Evolutionary conservation across 2,888 invertebrate species (phyloP).

Genomic region (Antheraea assamensis): DNA sequence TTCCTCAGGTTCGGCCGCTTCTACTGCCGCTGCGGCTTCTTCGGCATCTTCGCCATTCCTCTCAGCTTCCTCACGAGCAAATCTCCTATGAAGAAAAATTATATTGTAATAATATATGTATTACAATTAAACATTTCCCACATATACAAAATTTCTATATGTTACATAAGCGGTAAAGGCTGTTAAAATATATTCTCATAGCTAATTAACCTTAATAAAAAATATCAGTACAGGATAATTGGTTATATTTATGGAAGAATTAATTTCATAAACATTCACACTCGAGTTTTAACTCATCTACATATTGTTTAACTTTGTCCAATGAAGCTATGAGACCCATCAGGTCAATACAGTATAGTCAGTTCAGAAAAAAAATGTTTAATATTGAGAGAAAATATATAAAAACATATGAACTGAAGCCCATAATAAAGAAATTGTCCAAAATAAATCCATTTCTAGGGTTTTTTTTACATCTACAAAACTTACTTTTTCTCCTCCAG

Average conservation of each 20-base stretch:
- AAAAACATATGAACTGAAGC: not conserved
- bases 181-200: too few relatives aligned
- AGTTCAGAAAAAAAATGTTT: too few relatives aligned
- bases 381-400: too few relatives aligned
- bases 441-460: not conserved
- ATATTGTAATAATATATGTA: not conserved
- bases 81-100: conserved; percentile 39
- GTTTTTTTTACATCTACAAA: not conserved
- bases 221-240: too few relatives aligned
- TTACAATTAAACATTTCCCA: not conserved
- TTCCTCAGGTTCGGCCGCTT: conserved; percentile 78
- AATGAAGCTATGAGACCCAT: too few relatives aligned
- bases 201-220: too few relatives aligned
- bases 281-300: too few relatives aligned
- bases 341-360: too few relatives aligned
- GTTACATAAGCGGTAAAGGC: too few relatives aligned
- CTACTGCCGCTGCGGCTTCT: conserved; percentile 82
- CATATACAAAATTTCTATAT: not conserved
- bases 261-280: too few relatives aligned
- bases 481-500: conserved; percentile 79
- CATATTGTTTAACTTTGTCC: too few relatives aligned
- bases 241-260: too few relatives aligned
- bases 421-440: not conserved
- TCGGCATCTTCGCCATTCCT: conserved; percentile 85
- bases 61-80: conserved; percentile 75